phyloP scores from a whole-genome alignment of 2,888 invertebrate genomes.

The Brachypalpus laphriformis region DNA sequence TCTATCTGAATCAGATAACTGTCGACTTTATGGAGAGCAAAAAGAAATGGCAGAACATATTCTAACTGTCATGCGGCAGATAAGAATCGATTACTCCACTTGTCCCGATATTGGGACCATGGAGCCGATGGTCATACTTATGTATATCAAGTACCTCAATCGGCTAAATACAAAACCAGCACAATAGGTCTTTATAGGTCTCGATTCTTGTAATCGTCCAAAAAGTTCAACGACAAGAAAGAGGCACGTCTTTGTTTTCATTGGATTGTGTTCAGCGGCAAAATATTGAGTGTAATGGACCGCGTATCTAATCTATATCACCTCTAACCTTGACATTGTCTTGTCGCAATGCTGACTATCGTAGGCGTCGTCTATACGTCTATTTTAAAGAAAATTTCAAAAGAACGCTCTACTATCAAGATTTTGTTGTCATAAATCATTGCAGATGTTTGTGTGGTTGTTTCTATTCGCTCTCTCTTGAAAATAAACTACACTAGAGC shows the following conservation, averaged over 20 bases:
- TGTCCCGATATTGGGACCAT: no score
- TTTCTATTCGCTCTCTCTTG: not conserved
- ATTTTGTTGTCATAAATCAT: not conserved
- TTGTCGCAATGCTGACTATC: conserved; percentile 36
- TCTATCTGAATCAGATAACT: no score
- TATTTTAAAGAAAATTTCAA: conserved; percentile 6
- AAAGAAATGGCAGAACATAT: no score
- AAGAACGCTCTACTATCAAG: not conserved
- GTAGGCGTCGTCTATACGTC: conserved; percentile 35
- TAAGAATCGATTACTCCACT: no score
- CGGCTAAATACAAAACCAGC: no score
- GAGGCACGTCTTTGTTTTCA: not conserved
- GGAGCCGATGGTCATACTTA: no score
- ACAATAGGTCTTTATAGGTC: no score
- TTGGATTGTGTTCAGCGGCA: not conserved
- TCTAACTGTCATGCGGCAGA: no score
- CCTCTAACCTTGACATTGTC: conserved; percentile 28
- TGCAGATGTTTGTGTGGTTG: not conserved
- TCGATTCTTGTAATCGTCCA: not conserved
- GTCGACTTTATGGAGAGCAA: no score
- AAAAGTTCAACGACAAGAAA: not conserved
- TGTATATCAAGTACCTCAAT: no score
- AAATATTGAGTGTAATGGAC: not conserved
- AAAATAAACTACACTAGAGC: not conserved
- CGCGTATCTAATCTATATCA: not conserved